Evolutionary conservation across 1,140 invertebrate genomes (phyloP), one percentile per base, ranked within the genome.

Genomic region (Andricus grossulariae): DNA sequence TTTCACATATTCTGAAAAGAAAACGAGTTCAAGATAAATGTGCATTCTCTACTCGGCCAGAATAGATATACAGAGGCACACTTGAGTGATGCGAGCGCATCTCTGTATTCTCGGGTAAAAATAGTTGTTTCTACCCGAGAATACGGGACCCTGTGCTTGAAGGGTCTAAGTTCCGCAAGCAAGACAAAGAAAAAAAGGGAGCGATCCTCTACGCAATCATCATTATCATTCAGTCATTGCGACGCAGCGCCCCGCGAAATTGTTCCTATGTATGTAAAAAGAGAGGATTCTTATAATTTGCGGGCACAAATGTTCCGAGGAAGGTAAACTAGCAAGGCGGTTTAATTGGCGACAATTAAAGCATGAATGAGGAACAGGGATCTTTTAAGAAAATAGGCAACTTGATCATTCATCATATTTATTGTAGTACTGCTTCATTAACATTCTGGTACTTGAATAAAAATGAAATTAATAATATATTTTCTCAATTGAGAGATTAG

Each of bases 181-280:
- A 60, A 72, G 73, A 78, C 73, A 75, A 79, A 72, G 72, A 73
- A 74, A 71, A 77, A 54, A 15, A 51, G 32, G 70, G 51, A 70
- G 74, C 16, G 52, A 72, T 76, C 70, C 75, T 75, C 75, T 55
- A 55, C 13, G 55, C 72, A 80, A 77, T 80, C 45, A 70, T 77
- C 79, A 54, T 80, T 75, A 77, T 79, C 70, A 12, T 11, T 21
- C 16, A 12, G 66, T 60, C 21, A 74, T 66, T 66, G 60, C 25
- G 16, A 45, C 32, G 60, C 60, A 66, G 60, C 21, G 21, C 60
- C 32, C 32, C 60, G 39, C 60, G 25, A 66, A 66, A 66, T 66
- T 66, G 25, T 66, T 39, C 32, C n/a, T 66, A 25, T 66, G 55
- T 21, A 11, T 25, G 12, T 25, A 6, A 39, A 39, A 16, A 39